Evolutionary conservation across 2,888 invertebrate species (phyloP), one percentile per base, ranked within the genome.

Genomic region (Tromatobia lineatoria): DNA sequence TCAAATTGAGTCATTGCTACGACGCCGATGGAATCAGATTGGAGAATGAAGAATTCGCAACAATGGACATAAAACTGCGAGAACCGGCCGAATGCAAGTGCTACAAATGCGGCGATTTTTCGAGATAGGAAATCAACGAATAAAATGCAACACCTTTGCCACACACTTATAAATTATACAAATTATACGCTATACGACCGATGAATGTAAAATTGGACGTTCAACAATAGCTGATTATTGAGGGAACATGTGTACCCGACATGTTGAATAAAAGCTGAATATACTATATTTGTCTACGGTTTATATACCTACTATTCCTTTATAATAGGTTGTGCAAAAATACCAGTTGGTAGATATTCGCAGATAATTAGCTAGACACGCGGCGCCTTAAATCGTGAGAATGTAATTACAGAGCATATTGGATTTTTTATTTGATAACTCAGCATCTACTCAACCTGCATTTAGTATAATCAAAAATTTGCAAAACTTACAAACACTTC

Each of bases 71-170:
- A 57, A 96, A 97, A 89, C 94, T 98, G 80, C 95, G 97, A 82
- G 98, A 98, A 93, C 98, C 98, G 0, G 96, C 97, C 45, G 97
- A 98, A 90, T 98, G 98, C 94, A 97, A 97, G 94, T 98, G 98
- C 93, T 97, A 96, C 94, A 98, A 98, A 94, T 98, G 98, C 92
- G 98, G 98, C 82, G 97, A 98, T 91, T 97, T 96, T 91, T 97
- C 96, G 79, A 96, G 97, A 94, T 96, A 95, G 94, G 88, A 88
- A 85, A 87, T n/a, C 38, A 13, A 76, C 34, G 23, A 54, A 74
- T 15, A 75, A 80, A 57, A 57, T 59, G 29, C 18, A 57, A 13
- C 34, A 29, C 20, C 38, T 73, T 59, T 10, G 23, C 38, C 52
- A 23, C 20, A 20, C 18, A 47, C 50, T 52, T 34, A 54, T 47